A percentile compares a stretch with the other conserved stretches of the same genome.
Evolutionary conservation across 1,140 invertebrate species (phyloP).

Genomic region (Hylaeus anthracinus): DNA sequence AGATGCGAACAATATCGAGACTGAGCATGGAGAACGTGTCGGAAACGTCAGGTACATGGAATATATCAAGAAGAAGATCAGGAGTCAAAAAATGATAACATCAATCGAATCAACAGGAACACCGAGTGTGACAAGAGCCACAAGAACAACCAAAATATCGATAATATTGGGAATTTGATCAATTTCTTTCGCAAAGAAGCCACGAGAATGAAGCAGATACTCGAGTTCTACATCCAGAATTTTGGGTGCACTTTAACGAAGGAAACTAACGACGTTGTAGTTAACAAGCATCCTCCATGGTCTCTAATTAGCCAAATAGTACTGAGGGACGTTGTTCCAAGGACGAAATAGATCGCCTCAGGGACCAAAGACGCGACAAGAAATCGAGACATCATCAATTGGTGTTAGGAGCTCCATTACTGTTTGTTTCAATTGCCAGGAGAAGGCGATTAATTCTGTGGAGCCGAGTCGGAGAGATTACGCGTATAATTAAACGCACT

Average conservation of each 20-base stretch:
- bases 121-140: too few relatives aligned
- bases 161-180: too few relatives aligned
- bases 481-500: conserved; percentile 32
- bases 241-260: too few relatives aligned
- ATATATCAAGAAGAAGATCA: too few relatives aligned
- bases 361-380: background rate
- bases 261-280: background rate
- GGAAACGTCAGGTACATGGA: background rate
- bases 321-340: background rate
- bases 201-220: too few relatives aligned
- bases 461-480: conserved; percentile 16
- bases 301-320: too few relatives aligned
- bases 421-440: conserved; percentile 17
- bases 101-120: too few relatives aligned
- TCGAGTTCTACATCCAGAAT: too few relatives aligned
- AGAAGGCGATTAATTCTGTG: conserved; percentile 19
- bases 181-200: too few relatives aligned
- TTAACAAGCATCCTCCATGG: background rate
- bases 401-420: conserved; percentile 1
- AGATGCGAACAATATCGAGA: too few relatives aligned
- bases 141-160: too few relatives aligned
- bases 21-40: background rate
- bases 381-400: background rate
- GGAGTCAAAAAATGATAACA: too few relatives aligned
- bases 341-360: background rate